These are phyloP conservation scores for Nothocercus nigrocapillus DNA, from an alignment of 2,113 vertebrate genomes.

Conservation along the genomic window DNA sequence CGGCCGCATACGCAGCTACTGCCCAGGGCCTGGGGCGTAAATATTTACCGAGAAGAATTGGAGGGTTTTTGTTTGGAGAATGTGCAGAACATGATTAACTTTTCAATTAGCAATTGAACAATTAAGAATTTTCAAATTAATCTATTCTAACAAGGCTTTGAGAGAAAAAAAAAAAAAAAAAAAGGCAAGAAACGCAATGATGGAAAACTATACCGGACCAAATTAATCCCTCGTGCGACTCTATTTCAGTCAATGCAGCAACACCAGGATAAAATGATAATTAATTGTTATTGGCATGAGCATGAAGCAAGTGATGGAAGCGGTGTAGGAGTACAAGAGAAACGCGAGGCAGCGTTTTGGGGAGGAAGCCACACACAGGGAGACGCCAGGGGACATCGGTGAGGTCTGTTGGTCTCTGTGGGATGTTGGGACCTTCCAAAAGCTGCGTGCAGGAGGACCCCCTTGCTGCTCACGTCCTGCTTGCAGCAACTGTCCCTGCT, in stretches of 20 bases:
- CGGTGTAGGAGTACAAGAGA: not conserved
- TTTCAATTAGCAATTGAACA: slow-evolving; percentile 66
- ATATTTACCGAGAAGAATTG: slow-evolving; percentile 56
- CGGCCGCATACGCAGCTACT: not conserved
- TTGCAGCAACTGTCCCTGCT: not conserved
- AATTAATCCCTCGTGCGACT: slow-evolving; percentile 63
- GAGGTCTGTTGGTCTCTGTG: fast-evolving
- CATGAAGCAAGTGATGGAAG: slow-evolving; percentile 32
- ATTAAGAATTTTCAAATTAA: slow-evolving; percentile 66
- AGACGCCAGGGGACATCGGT: not conserved
- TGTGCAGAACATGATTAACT: slow-evolving; percentile 60
- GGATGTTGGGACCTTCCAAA: not conserved
- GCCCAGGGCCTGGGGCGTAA: not conserved
- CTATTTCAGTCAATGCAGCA: slow-evolving; percentile 48
- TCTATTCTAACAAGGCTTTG: slow-evolving; percentile 30
- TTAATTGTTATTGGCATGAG: slow-evolving; percentile 58
- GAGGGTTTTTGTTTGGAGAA: slow-evolving; percentile 42
- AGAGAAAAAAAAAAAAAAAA: slow-evolving; percentile 28
- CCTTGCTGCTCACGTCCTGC: not conserved
- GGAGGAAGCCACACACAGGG: too few species aligned
- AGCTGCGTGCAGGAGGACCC: not conserved
- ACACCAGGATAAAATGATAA: slow-evolving; percentile 51
- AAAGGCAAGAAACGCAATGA: not conserved
- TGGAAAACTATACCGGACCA: slow-evolving; percentile 41
- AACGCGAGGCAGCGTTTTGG: not conserved